Evolutionary conservation across 1,140 invertebrate species (phyloP).

Genomic region (Meloidogyne exigua): DNA sequence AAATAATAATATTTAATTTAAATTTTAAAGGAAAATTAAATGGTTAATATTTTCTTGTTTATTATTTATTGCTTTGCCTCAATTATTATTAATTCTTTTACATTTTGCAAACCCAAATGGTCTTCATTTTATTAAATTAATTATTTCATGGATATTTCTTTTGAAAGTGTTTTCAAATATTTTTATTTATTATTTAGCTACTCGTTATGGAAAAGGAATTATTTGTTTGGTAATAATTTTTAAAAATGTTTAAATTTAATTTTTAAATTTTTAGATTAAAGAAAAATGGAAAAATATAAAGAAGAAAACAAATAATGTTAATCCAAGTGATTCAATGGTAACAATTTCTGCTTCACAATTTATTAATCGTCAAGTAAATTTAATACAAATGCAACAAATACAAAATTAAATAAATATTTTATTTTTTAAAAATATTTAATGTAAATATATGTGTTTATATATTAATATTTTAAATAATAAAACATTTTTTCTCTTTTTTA

Average conservation of each 20-base stretch:
- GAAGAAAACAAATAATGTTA: background rate
- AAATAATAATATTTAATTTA: background rate
- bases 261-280: constrained; percentile 15
- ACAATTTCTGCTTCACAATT: background rate
- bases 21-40: constrained; percentile 6
- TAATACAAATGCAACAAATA: background rate
- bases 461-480: too few species aligned
- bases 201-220: constrained; percentile 13
- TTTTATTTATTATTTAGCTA: constrained; percentile 6
- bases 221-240: background rate
- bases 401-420: too few species aligned
- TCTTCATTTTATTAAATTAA: constrained; percentile 18
- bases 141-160: constrained; percentile 15
- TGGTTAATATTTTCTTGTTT: constrained; percentile 15
- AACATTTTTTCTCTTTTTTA: background rate
- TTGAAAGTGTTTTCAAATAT: constrained; percentile 16
- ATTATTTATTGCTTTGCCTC: constrained; percentile 13
- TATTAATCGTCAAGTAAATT: background rate
- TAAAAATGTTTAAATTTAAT: background rate
- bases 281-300: constrained; percentile 6
- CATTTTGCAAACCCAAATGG: background rate
- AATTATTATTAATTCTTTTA: background rate
- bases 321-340: constrained; percentile 1
- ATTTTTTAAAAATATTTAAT: too few species aligned
- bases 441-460: too few species aligned